phyloP scores from a whole-genome alignment of 2,113 vertebrate genomes.

The Macquaria ambigua region DNA sequence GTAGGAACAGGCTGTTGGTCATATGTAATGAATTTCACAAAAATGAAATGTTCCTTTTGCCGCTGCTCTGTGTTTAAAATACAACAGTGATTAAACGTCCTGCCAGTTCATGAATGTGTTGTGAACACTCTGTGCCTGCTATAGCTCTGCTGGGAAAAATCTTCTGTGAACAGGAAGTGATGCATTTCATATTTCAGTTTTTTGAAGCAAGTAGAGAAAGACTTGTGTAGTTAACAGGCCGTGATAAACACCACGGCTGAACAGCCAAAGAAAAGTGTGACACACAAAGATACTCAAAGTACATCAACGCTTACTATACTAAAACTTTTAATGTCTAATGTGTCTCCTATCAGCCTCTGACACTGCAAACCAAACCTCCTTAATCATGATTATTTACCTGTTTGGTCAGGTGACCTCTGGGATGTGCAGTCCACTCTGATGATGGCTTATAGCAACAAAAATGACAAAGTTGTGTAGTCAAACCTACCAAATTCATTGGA shows the following conservation, averaged over 20 bases:
- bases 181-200: neutral
- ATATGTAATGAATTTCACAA: neutral
- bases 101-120: constrained; percentile 7
- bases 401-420: neutral
- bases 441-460: neutral
- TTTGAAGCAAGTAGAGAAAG: neutral
- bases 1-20: neutral
- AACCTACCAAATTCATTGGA: neutral
- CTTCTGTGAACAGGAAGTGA: constrained; percentile 4
- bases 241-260: too few species aligned
- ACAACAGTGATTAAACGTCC: constrained; percentile 17
- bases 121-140: neutral
- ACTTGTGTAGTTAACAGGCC: neutral
- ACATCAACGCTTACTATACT: too few species aligned
- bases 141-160: neutral
- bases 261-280: neutral
- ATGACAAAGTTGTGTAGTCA: neutral
- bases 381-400: too few species aligned
- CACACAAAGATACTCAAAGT: too few species aligned
- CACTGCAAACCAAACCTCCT: too few species aligned
- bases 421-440: neutral
- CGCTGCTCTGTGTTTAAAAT: constrained; percentile 36
- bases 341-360: too few species aligned
- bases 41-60: neutral
- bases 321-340: too few species aligned